Base-by-base conservation (phyloP, 2,888 invertebrate species). In the Cheilosia urbana region DNA sequence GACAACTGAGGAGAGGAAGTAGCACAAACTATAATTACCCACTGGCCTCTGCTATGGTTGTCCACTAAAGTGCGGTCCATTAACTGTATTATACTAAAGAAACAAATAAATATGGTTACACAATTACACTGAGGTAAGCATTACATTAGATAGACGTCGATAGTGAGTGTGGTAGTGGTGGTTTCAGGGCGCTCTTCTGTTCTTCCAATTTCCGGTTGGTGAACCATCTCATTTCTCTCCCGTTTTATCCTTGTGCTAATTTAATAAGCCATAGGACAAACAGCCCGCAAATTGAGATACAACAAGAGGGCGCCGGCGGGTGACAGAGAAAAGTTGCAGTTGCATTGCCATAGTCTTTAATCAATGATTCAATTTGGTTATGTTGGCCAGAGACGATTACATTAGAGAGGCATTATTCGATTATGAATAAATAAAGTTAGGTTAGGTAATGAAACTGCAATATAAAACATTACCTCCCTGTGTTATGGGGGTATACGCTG, bases 211-310 rank as follows among this genome's bases (percentile, higher is more conserved):
- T 62, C 47, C 63, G 19, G 47, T 15, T 62, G 6, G 45, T 37
- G 5, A 47, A 17, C 30, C 7, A 13, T n/a, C 27, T 42, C 34
- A 4, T 24, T 15, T 49, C 19, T 42, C 9, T 65, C 42, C 24
- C 53, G 11, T 68, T 47, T 51, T 17, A 51, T 66, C 19, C 60
- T 53, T 42, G 65, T 63, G 17, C 37, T 53, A 65, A 65, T 65
- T 30, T 21, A 69, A 53, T 82, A 71, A 63, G 69, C 63, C 75
- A 57, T 34, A 63, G 63, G 47, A 75, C 57, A 81, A 81, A 58
- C 19, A 65, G 51, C 42, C 40, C 34, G 19, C 34, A 75, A 60
- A 62, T 69, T 63, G 58, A 58, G 53, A 55, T 17, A 7, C 37
- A 58, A 45, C 62, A 45, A 47, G 30, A n/a, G 40, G 45, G n/a